Conservation (phyloP, 2,888 invertebrate species). For the Drosophila atripex region DNA sequence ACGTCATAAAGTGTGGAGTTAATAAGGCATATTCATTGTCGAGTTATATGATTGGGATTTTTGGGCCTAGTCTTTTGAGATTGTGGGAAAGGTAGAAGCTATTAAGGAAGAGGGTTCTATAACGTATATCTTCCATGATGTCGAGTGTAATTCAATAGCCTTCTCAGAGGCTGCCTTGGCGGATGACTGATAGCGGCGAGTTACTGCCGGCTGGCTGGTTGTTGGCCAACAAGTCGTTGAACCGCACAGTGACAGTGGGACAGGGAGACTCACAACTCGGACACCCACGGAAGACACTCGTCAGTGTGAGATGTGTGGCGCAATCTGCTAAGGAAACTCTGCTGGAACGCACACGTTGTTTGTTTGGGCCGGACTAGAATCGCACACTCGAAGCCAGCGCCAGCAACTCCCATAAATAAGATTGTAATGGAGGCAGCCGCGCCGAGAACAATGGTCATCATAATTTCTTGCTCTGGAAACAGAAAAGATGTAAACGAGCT, state of each 20-base stretch:
- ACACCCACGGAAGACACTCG: slow-evolving; percentile 14
- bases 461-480: slow-evolving; percentile 55
- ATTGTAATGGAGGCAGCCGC: slow-evolving; percentile 66
- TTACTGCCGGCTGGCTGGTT: slow-evolving; percentile 50
- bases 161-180: slow-evolving; percentile 50
- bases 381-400: slow-evolving; percentile 13
- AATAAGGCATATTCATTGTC: slow-evolving; percentile 6
- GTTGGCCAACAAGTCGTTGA: slow-evolving; percentile 68
- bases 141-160: slow-evolving; percentile 58
- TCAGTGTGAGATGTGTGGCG: too few relatives aligned
- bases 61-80: not conserved
- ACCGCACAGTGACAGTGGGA: slow-evolving; percentile 50
- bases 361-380: slow-evolving; percentile 2
- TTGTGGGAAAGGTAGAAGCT: slow-evolving; percentile 4
- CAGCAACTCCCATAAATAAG: slow-evolving; percentile 69
- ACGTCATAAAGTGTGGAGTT: slow-evolving; percentile 24
- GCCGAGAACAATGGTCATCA: slow-evolving; percentile 66
- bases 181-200: slow-evolving; percentile 72
- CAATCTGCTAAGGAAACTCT: not conserved
- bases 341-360: slow-evolving; percentile 27
- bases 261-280: slow-evolving; percentile 31
- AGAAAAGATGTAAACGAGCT: slow-evolving; percentile 58
- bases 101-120: slow-evolving; percentile 1
- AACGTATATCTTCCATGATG: slow-evolving; percentile 30
- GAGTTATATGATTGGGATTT: not conserved